Base-by-base conservation (phyloP, 2,113 vertebrate species). In the Apodemus sylvaticus region DNA sequence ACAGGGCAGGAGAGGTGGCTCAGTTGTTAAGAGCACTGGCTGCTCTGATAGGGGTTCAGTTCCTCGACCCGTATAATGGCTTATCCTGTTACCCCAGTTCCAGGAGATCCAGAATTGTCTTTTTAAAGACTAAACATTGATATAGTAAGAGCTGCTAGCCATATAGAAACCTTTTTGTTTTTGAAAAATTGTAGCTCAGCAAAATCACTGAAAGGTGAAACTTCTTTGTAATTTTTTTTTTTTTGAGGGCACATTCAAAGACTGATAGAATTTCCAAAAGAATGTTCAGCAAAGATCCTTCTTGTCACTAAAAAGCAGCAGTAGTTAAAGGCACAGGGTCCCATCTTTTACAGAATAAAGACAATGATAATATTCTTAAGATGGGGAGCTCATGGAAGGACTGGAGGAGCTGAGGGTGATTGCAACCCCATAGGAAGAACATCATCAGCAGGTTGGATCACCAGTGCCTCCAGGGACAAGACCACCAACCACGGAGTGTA, bases 131-230 rank as follows among this genome's bases (percentile, higher is more conserved):
- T 90, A 82, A 96, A 36, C 51, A 87, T 39, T 86, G 68, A 92
- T n/a, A 36, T 87, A 31, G 60, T 31, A 92, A 39, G 73, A 94
- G 36, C 36, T 76, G 85, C 39, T n/a, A 76, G 51, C 3, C 88
- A 53, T 20, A 79, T 76, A 79, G 51, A 93, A 89, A 60, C 2
- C 2, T 55, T 74, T 92, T 58, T 62, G 64, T 68, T 68, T 48
- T 92, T 42, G 22, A 79, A 91, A 66, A 92, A 89, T 34, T 90
- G 70, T 74, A 94, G 36, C 55, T 66, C 58, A 93, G 55, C 9
- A 76, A 90, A 93, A 93, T 89, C 78, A 89, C 14, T 91, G 62
- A 88, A 88, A 95, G 68, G 53, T 89, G 16, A n/a, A 87, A 39
- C 58, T 68, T 55, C 17, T n/a, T 71, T 77, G 29, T 34, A 88